Percentiles rank a stretch among this genome's conserved stretches.
Evolutionary conservation across 2,888 invertebrate genomes (phyloP).

Genomic region (Archaeoteleia sp.): DNA sequence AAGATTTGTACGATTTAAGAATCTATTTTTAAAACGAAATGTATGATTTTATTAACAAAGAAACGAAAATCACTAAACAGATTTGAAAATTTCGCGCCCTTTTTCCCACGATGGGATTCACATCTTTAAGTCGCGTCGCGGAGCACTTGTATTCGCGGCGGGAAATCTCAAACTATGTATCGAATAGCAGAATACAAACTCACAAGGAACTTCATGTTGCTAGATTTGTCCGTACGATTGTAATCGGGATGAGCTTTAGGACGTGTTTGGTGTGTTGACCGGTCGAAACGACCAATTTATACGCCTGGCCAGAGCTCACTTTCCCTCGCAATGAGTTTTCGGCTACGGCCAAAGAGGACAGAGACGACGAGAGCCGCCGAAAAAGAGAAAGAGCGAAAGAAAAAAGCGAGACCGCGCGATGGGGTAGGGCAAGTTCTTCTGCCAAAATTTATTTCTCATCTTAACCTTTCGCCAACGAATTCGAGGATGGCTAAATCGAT

Average conservation of each 20-base stretch:
- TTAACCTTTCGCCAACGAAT: conserved; percentile 65
- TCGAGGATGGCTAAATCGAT: conserved; percentile 58
- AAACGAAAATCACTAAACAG: conserved; percentile 2
- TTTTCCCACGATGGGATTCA: too few species aligned
- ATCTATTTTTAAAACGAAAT: too few species aligned
- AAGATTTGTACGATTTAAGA: too few species aligned
- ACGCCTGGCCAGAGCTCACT: conserved; percentile 62
- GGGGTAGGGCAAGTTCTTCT: conserved; percentile 56
- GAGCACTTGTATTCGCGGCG: neutral
- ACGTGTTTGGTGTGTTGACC: conserved; percentile 59
- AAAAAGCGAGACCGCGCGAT: conserved; percentile 47
- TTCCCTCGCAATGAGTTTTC: conserved; percentile 57
- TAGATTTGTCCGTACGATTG: conserved; percentile 40
- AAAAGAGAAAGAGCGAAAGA: conserved; percentile 43
- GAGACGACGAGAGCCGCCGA: conserved; percentile 30
- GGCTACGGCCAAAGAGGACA: conserved; percentile 48
- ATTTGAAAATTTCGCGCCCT: too few species aligned
- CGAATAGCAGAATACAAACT: conserved; percentile 52
- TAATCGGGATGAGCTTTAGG: conserved; percentile 58
- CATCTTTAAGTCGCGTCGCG: too few species aligned
- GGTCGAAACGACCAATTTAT: conserved; percentile 65
- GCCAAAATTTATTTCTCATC: conserved; percentile 63
- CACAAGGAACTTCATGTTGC: conserved; percentile 70
- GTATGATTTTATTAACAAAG: conserved; percentile 2
- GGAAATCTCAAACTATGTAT: conserved; percentile 6